Evolutionary conservation across 2,797 vertebrate species (phyloP), one percentile per base, ranked within the genome.

Genomic region (Galago senegalensis): DNA sequence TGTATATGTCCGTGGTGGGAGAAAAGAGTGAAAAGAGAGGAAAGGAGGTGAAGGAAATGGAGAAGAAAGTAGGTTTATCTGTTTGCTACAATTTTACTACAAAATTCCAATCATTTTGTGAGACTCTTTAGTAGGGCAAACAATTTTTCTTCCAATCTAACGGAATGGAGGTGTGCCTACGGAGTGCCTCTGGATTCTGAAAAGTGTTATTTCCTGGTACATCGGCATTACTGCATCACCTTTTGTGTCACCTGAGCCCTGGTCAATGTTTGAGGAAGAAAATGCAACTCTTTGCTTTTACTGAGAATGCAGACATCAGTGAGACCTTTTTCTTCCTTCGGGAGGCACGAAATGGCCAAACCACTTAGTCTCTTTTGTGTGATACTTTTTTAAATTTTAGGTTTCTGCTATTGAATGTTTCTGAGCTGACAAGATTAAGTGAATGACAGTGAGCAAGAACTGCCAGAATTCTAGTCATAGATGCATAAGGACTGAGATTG

Each of bases 341-440:
- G 16, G 37, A 94, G 12, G 49, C 9, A 9, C 76, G 12, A 96
- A 85, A 56, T 85, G 40, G 43, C n/a, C 5, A 69, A 95, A 89
- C 86, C 43, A 85, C 9, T 23, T 16, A 75, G 11, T 84, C 21
- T 76, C 13, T 93, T 96, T 93, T 70, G 23, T 92, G 82, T 86
- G 46, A 17, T 4, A 46, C 76, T 88, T 91, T 40, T 40, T 69
- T 60, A 37, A 77, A 37, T 72, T 93, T 94, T 79, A 83, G 27
- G 75, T 91, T 96, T 95, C 60, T 83, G 58, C 23, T 93, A 7
- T 69, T 92, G 56, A 88, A 88, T 93, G 61, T 49, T 91, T 92
- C 49, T 20, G 72, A 88, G 65, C 37, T 92, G 88, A 94, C 25
- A 89, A 40, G 14, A 86, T 46, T 91, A 83, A 92, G 25, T 37